Evolutionary conservation across 2,113 vertebrate genomes (phyloP).

Genomic region (Cyprinodon tularosa): DNA sequence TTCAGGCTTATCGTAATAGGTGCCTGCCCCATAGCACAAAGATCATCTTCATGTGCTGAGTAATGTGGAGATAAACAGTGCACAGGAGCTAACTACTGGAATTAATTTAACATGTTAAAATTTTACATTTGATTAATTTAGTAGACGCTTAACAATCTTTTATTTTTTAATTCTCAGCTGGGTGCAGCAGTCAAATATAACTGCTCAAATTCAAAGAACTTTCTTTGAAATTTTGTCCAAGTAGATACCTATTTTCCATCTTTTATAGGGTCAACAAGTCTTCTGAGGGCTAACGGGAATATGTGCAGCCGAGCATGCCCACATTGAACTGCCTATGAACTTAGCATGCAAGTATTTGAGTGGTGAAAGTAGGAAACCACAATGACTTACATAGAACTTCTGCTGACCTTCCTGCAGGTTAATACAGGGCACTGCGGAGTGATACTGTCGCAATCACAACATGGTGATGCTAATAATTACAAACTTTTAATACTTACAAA

Average conservation of each 20-base stretch:
- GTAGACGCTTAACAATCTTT: not conserved
- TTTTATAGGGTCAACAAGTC: not conserved
- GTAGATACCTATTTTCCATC: too few relatives aligned
- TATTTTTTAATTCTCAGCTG: not conserved
- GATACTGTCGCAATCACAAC: too few relatives aligned
- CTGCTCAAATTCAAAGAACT: not conserved
- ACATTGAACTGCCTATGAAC: not conserved
- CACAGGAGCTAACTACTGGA: not conserved
- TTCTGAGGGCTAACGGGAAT: not conserved
- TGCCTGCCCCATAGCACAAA: constrained; percentile 21
- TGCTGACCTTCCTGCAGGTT: too few relatives aligned
- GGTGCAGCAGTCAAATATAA: not conserved
- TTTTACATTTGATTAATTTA: constrained; percentile 11
- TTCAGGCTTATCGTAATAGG: constrained; percentile 46
- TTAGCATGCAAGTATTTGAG: not conserved
- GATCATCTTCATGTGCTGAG: constrained; percentile 42
- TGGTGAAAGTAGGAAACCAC: not conserved
- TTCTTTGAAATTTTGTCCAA: not conserved
- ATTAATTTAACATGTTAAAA: constrained; percentile 33
- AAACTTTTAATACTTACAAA: too few relatives aligned
- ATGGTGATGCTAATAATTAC: too few relatives aligned
- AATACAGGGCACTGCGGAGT: too few relatives aligned
- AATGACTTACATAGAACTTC: too few relatives aligned
- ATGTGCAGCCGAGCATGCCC: not conserved
- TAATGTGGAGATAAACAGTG: constrained; percentile 47